Base-by-base conservation (phyloP, 2,888 invertebrate species). In the Spatulosminthurus flaviceps region DNA sequence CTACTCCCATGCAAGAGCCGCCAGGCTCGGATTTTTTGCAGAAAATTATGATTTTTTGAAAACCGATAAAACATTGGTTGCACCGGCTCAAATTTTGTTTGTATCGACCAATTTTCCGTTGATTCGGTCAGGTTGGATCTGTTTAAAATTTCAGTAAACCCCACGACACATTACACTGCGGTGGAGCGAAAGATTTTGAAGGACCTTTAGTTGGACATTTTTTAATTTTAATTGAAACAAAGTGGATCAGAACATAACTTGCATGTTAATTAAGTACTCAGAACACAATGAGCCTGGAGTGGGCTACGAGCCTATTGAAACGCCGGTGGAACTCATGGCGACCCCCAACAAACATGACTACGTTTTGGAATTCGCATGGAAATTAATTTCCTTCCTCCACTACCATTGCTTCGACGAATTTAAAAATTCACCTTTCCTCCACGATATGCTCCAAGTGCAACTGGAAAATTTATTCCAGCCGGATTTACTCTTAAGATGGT, bases 401-500 rank as follows among this genome's bases (percentile, higher is more conserved):
- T 84, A 84, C 71, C 80, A 81, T 43, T 84, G 83, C 51, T 82
- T 82, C 42, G 66, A 71, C 16, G 80, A 83, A 24, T 84, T 84
- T 34, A 75, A 78, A 73, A 64, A 72, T 16, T 77, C 82, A 60
- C 82, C 83, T 0, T 61, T 80, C 16, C 76, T 84, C 5, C 81
- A 82, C 51, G 83, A 82, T 70, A 41, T 83, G 9, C 72, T 84
- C 11, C 83, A 84, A 64, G 66, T 79, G 21, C 83, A 84, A 60
- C 21, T 84, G 0, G 83, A 84, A 61, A 73, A 80, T 4, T 29
- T 84, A 9, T 83, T 83, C 66, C 80, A 81, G 0, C 82, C 82
- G 69, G 83, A 84, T 42, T 61, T 84, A 5, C 78, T 84, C 43
- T 72, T 84, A 66, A 43, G 82, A 83, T 84, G 83, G 83, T 83